Percentiles rank a stretch among this genome's conserved stretches.
Conservation (phyloP, 2,113 vertebrate genomes). For the Epinephelus lanceolatus region DNA sequence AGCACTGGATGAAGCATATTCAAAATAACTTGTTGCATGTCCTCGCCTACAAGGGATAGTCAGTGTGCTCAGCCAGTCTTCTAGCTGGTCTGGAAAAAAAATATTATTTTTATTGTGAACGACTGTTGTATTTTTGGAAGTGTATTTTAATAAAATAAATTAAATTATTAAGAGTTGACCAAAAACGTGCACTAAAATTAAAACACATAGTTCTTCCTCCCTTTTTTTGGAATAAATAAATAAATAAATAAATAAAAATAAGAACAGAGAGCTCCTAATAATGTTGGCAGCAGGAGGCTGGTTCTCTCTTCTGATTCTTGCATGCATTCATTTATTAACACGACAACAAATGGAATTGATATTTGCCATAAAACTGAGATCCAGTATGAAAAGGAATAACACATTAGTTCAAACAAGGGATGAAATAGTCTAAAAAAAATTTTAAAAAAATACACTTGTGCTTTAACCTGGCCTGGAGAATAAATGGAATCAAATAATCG, state of each 20-base stretch:
- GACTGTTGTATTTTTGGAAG: background rate
- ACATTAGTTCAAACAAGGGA: background rate
- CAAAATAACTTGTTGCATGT: background rate
- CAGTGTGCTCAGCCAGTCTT: background rate
- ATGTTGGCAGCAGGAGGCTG: background rate
- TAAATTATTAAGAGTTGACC: background rate
- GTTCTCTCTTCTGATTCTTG: background rate
- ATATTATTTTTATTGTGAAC: background rate
- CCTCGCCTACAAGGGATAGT: background rate
- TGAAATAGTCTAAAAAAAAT: background rate
- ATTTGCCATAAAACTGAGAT: background rate
- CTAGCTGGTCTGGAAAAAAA: background rate
- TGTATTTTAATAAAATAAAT: background rate
- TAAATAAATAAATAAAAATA: background rate
- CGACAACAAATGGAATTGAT: background rate
- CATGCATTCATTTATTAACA: background rate
- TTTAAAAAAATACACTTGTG: background rate
- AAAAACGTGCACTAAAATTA: background rate
- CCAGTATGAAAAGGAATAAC: background rate
- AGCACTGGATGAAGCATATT: background rate
- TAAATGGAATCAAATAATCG: too few species aligned
- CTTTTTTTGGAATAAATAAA: too few species aligned
- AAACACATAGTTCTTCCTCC: too few species aligned
- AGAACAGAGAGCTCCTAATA: background rate
- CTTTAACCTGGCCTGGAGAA: background rate